Percentiles rank a stretch among this genome's conserved stretches.
Evolutionary conservation across 1,140 invertebrate species (phyloP).

Genomic region (Telenomus remus): DNA sequence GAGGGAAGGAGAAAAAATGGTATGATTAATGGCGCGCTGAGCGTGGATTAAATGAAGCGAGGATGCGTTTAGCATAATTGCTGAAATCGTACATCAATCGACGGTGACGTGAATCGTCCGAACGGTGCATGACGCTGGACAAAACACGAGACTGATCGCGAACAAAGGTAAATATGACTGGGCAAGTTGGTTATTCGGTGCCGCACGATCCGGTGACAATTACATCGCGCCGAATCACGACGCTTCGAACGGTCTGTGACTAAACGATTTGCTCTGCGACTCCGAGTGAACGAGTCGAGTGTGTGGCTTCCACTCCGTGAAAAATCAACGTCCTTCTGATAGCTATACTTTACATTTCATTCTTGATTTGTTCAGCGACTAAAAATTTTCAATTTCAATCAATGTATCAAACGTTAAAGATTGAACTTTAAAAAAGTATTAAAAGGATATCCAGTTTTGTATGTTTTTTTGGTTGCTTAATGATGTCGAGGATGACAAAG

Average conservation of each 20-base stretch:
- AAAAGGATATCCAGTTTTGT: too few relatives aligned
- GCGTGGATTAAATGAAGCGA: neutral
- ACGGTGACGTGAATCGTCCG: slow-evolving; percentile 1
- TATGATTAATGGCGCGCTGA: slow-evolving; percentile 3
- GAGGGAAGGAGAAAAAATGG: neutral
- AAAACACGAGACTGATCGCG: neutral
- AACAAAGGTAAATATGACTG: slow-evolving; percentile 17
- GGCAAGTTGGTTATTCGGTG: neutral
- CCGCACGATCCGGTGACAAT: slow-evolving; percentile 13
- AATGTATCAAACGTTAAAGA: too few relatives aligned
- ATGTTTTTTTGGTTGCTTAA: too few relatives aligned
- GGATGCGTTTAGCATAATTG: slow-evolving; percentile 14
- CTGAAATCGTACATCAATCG: slow-evolving; percentile 17
- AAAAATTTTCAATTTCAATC: too few relatives aligned
- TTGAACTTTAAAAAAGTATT: too few relatives aligned
- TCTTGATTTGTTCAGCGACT: too few relatives aligned
- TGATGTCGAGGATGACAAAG: too few relatives aligned
- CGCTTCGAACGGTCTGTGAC: slow-evolving; percentile 22
- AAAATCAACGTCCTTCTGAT: slow-evolving; percentile 56
- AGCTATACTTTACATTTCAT: too few relatives aligned
- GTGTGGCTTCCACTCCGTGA: slow-evolving; percentile 16
- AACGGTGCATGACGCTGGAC: slow-evolving; percentile 2
- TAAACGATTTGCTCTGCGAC: slow-evolving; percentile 33
- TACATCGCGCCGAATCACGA: slow-evolving; percentile 27
- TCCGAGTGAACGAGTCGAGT: slow-evolving; percentile 9